Percentiles rank a stretch among this genome's conserved stretches.
These are phyloP conservation scores for Drosophila melanica DNA, from an alignment of 1,140 invertebrate genomes.

Conservation along the genomic window DNA sequence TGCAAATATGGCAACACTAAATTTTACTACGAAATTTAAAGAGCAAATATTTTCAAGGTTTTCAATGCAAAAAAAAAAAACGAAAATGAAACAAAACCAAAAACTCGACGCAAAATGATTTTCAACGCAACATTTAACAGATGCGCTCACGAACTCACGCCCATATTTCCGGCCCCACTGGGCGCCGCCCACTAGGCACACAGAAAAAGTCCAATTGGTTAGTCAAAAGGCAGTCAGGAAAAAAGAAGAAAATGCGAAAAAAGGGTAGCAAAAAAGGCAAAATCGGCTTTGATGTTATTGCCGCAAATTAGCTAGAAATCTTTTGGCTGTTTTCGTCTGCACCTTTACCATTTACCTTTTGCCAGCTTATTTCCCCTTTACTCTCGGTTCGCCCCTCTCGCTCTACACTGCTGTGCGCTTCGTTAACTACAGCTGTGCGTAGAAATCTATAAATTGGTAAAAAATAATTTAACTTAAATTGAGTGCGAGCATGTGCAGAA, in stretches of 20 bases:
- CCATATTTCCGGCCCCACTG: constrained; percentile 36
- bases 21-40: neutral
- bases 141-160: constrained; percentile 39
- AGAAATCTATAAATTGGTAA: constrained; percentile 45
- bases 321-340: constrained; percentile 61
- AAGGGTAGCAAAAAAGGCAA: constrained; percentile 65
- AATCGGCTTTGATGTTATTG: constrained; percentile 80
- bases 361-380: constrained; percentile 28
- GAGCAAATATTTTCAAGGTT: constrained; percentile 35
- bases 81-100: neutral
- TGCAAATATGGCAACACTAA: neutral
- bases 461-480: constrained; percentile 81
- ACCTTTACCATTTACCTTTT: constrained; percentile 56
- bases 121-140: constrained; percentile 73
- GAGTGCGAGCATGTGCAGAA: constrained; percentile 78
- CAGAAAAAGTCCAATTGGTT: constrained; percentile 66
- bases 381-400: neutral
- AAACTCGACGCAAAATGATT: constrained; percentile 41
- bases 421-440: constrained; percentile 46
- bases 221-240: constrained; percentile 4
- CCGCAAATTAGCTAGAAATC: constrained; percentile 81
- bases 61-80: neutral
- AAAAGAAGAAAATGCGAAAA: constrained; percentile 35
- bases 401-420: constrained; percentile 15
- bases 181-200: constrained; percentile 13